Evolutionary conservation across 2,888 invertebrate genomes (phyloP), one percentile per base, ranked within the genome.

Genomic region (Kryphioiulus occultus): DNA sequence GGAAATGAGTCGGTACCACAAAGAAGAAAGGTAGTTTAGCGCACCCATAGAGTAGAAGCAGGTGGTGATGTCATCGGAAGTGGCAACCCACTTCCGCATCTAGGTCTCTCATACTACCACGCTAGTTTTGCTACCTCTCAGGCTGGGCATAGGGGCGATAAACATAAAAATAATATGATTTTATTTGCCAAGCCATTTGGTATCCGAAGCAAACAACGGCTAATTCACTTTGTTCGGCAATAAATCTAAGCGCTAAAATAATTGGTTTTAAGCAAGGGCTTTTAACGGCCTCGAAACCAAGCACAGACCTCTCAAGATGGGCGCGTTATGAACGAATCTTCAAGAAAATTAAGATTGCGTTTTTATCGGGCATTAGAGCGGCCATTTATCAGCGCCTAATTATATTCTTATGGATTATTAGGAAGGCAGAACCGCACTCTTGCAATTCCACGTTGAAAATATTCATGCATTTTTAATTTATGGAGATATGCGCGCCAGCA

Each of bases 341-440:
- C 22, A 22, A n/a, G 59, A 22, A 59, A 59, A 59, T 59, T 59
- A 59, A 59, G 22, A 59, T 59, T 59, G 59, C 59, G 59, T 59
- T 59, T 59, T 59, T 59, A 59, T 59, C 59, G 59, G n/a, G 59
- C 59, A 59, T 59, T 59, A 59, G 59, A 59, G 59, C 59, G 59
- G 59, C 59, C 59, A 59, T 59, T 59, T 59, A 59, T 59, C 59
- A 59, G 59, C 59, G 59, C 22, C 59, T 59, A 59, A 59, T 59
- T 59, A 59, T 59, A 59, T 59, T 59, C 59, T 59, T 59, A 59
- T 59, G 59, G 59, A 59, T 59, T 59, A 59, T 59, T 59, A 59
- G 59, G n/a, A 59, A 59, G n/a, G 59, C 59, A 59, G n/a, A 59
- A 59, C 59, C 59, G 59, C 59, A 59, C 59, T n/a, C n/a, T 22